Evolutionary conservation across 2,888 invertebrate genomes (phyloP), one percentile per base, ranked within the genome.

Genomic region (Agrotis segetum): DNA sequence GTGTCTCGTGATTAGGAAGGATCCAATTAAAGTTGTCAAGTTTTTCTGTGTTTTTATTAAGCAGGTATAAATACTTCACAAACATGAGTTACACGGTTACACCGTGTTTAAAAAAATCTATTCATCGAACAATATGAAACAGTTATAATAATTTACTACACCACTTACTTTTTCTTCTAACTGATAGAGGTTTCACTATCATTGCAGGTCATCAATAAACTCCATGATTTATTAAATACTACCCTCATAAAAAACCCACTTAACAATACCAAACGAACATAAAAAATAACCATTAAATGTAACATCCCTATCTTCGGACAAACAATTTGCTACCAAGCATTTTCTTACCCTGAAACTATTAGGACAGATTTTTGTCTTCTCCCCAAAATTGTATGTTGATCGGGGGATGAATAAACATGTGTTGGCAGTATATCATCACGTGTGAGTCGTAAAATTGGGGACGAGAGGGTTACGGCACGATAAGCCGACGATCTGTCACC

Each of bases 401-500:
- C 72, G 74, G 59, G 49, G 82, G 74, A 64, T 74, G 84, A 84
- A 83, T 83, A 83, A 83, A 83, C 82, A 83, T 79, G 79, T 82
- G 83, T 82, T 71, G 76, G 83, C 84, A 79, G 76, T 84, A 77
- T 83, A 82, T 82, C 82, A 77, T 74, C 84, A 67, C 82, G 82
- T 70, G 72, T 67, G 71, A 77, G 79, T 84, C 83, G 74, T 83
- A 83, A 83, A 83, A 83, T 74, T 79, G 72, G 82, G 64, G 70
- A 61, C 67, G 71, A 69, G 74, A 84, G 79, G 83, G 83, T 82
- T 72, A 77, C 74, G 61, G 52, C 40, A 67, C 79, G 84, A 84
- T 83, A 83, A 83, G 84, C 71, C 67, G 65, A 62, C 82, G 79
- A 84, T 83, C 82, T 82, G 85, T 83, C 83, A 77, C 84, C 61